Evolutionary conservation across 2,113 vertebrate genomes (phyloP).

Genomic region (Urocolius indicus): DNA sequence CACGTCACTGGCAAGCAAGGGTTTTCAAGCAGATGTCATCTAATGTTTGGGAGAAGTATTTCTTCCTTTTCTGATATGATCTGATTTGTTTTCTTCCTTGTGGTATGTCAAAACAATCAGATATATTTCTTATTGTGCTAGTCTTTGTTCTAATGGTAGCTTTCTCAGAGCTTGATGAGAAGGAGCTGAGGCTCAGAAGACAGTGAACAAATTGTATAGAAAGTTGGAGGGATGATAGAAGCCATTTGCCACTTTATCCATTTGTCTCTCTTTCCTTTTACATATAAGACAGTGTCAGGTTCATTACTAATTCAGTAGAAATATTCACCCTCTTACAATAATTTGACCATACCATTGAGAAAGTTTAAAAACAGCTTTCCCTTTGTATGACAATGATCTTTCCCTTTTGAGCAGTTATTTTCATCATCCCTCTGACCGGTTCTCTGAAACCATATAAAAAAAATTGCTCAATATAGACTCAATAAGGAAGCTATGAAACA

Average conservation of each 20-base stretch:
- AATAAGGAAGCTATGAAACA: not conserved
- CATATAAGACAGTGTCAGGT: not conserved
- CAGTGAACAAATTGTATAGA: not conserved
- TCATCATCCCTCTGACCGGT: not conserved
- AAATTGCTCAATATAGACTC: not conserved
- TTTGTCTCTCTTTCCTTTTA: not conserved
- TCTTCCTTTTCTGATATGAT: not conserved
- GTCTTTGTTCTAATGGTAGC: not conserved
- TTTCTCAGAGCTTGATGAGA: not conserved
- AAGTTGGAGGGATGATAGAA: not conserved
- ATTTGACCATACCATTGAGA: not conserved
- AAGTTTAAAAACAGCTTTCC: not conserved
- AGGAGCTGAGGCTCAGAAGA: not conserved
- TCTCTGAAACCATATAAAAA: not conserved
- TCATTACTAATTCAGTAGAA: not conserved
- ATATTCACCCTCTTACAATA: not conserved
- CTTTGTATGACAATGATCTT: not conserved
- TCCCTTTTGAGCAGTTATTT: not conserved
- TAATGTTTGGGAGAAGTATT: not conserved
- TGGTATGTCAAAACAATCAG: not conserved
- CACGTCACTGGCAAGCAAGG: not conserved
- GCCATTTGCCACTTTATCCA: not conserved
- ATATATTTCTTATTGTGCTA: not conserved
- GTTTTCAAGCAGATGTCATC: not conserved
- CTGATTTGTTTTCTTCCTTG: not conserved